Evolutionary conservation across 2,113 vertebrate genomes (phyloP), one percentile per base, ranked within the genome.

Genomic region (Micromys minutus): DNA sequence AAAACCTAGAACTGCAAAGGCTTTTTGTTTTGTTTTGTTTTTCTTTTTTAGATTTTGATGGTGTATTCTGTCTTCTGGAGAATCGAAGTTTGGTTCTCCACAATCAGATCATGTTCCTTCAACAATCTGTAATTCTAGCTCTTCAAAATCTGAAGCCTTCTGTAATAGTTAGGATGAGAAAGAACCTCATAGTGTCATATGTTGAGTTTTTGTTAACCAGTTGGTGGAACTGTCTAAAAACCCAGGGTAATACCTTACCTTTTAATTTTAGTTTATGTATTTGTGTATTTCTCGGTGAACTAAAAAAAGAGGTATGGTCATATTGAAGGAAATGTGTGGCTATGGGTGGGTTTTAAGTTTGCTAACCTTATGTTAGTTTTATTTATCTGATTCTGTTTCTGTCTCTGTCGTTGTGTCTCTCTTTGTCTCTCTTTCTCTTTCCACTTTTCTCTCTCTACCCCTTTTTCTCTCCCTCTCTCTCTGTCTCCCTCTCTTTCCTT

Each of bases 371-470:
- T n/a, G n/a, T n/a, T n/a, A n/a, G 42, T 42, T 3, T 4, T 10
- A 24, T 2, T 47, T 29, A 4, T 69, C 31, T 69, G 12, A 36
- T 1, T 69, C 13, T 61, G 3, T 61, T 22, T 22, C 59, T 61
- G 6, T 21, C 6, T 22, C 59, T 65, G 34, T 69, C 31, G n/a
- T n/a, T 69, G 12, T 69, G 31, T 69, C 13, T 69, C 34, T 69
- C 42, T 29, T 5, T 74, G 19, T 75, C 24, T 75, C 12, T 45
- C 11, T 15, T 1, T 75, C 42, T 47, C n/a, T n/a, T n/a, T n/a
- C n/a, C n/a, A n/a, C n/a, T n/a, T n/a, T 0, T 47, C 34, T 42
- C 16, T 45, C 16, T 31, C 9, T n/a, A 3, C 11, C 31, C 16
- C 11, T 36, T 2, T 13, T 3, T 17, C 67, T 36, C 31, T 29